Conservation (phyloP, 23 tunicate species). For the Clavelina lepadiformis region DNA sequence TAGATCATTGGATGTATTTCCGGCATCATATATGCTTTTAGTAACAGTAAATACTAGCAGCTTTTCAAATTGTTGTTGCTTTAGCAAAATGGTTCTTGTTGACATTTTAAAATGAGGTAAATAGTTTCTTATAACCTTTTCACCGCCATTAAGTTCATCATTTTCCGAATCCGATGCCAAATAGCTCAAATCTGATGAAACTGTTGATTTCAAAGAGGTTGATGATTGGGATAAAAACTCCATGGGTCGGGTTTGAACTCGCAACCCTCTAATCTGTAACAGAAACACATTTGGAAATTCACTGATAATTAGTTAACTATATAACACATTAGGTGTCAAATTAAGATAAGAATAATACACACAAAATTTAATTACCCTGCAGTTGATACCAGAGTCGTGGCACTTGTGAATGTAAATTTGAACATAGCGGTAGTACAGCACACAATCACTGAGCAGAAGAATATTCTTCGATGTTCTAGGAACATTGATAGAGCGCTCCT, state of each 20-base stretch:
- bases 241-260: constrained; percentile 19
- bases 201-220: not conserved
- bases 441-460: constrained; percentile 40
- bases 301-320: no score
- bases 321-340: no score
- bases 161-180: constrained; percentile 54
- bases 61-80: no score
- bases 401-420: constrained; percentile 43
- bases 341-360: no score
- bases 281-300: no score
- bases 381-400: constrained; percentile 55
- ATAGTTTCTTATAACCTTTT: no score
- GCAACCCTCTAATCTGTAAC: constrained; percentile 17
- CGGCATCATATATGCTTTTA: no score
- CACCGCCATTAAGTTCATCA: constrained; percentile 6
- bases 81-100: no score
- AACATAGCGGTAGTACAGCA: constrained; percentile 13
- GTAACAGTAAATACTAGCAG: no score
- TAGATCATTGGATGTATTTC: no score
- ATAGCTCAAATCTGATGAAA: not conserved
- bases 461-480: constrained; percentile 50
- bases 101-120: no score
- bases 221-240: not conserved
- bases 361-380: constrained; percentile 63
- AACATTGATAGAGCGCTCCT: constrained; percentile 25